phyloP scores from a whole-genome alignment of 2,113 vertebrate species.

The Gopherus flavomarginatus region DNA sequence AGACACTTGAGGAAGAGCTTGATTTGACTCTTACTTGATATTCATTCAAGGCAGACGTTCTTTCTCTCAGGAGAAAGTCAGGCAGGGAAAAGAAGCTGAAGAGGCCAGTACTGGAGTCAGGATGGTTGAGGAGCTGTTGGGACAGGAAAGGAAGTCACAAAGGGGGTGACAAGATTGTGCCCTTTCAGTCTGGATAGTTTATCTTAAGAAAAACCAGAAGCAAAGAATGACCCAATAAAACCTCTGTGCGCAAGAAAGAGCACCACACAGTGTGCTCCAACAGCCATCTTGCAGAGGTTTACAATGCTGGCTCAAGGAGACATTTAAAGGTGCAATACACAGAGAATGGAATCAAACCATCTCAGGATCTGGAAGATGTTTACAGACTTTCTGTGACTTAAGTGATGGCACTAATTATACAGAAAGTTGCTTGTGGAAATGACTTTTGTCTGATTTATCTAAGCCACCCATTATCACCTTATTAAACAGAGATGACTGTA shows the following conservation, averaged over 20 bases:
- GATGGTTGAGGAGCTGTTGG: not conserved
- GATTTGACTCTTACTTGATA: not conserved
- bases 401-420: not conserved
- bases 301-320: not conserved
- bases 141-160: conserved; percentile 17
- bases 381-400: not conserved
- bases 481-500: not conserved
- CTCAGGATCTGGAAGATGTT: not conserved
- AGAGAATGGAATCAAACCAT: not conserved
- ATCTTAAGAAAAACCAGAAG: conserved; percentile 14
- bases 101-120: not conserved
- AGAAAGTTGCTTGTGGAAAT: conserved; percentile 6
- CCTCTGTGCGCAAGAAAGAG: not conserved
- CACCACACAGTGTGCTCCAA: not conserved
- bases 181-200: not conserved
- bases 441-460: conserved; percentile 36
- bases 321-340: not conserved
- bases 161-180: not conserved
- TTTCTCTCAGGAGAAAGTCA: not conserved
- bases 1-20: conserved; percentile 8
- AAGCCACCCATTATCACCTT: not conserved
- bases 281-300: not conserved
- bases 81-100: not conserved
- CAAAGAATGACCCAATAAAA: not conserved
- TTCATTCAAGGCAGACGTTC: not conserved